A percentile compares a stretch with the other conserved stretches of the same genome.
These are phyloP conservation scores for Porites lobata DNA, from an alignment of 92 coral and sea anemone species.

Conservation along the genomic window DNA sequence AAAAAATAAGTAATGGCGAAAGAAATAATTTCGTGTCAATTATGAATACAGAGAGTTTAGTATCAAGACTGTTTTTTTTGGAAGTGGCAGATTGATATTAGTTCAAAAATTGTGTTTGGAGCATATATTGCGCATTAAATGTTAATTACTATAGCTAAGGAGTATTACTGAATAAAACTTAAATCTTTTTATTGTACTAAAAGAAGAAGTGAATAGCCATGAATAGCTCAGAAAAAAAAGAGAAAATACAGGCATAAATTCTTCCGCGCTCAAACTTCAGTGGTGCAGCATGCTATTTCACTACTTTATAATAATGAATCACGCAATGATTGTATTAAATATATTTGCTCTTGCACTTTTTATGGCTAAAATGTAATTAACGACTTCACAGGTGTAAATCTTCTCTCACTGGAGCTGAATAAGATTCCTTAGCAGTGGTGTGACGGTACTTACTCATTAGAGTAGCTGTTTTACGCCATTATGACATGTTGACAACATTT, in stretches of 20 bases:
- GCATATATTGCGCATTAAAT: slow-evolving; percentile 13
- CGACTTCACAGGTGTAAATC: slow-evolving; percentile 12
- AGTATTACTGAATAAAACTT: neutral
- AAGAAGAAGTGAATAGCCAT: neutral
- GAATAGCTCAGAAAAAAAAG: neutral
- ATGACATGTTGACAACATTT: no score
- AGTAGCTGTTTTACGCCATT: no score
- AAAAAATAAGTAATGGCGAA: neutral
- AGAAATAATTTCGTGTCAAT: neutral
- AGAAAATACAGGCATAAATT: neutral
- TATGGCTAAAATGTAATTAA: slow-evolving; percentile 19
- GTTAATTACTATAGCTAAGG: slow-evolving; percentile 1
- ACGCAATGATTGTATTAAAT: slow-evolving; percentile 23
- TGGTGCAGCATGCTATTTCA: neutral
- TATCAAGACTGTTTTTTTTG: neutral
- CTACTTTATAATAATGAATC: slow-evolving; percentile 5
- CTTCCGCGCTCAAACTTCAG: no score
- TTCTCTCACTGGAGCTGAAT: neutral
- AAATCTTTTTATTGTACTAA: neutral
- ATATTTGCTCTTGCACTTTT: slow-evolving; percentile 24
- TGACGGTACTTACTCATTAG: no score
- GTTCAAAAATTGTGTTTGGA: slow-evolving; percentile 41
- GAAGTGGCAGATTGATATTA: neutral
- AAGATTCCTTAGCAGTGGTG: no score
- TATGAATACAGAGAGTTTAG: neutral